Evolutionary conservation across 2,888 invertebrate genomes (phyloP).

Genomic region (Macrosoma leucophasiata): DNA sequence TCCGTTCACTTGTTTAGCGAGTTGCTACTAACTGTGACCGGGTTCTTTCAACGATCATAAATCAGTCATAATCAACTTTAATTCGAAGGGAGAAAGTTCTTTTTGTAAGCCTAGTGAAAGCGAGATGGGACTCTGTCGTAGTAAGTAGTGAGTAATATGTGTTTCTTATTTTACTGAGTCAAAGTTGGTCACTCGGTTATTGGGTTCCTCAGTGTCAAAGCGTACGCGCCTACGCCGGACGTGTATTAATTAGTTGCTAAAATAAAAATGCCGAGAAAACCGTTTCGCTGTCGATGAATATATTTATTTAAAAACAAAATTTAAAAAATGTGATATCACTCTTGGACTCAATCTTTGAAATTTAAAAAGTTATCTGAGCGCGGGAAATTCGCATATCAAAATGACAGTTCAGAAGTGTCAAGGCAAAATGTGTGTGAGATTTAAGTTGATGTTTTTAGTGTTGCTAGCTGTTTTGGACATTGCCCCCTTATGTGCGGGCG

Average conservation of each 20-base stretch:
- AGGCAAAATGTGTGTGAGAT: constrained; percentile 55
- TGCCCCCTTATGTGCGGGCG: constrained; percentile 45
- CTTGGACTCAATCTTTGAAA: constrained; percentile 27
- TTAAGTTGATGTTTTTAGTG: constrained; percentile 52
- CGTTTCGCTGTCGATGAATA: constrained; percentile 43
- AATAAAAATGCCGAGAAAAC: constrained; percentile 52
- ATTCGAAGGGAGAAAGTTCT: constrained; percentile 16
- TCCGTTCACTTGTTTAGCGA: constrained; percentile 75
- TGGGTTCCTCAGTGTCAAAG: constrained; percentile 52
- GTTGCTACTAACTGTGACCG: constrained; percentile 42
- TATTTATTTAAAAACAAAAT: too few relatives aligned
- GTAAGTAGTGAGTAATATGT: constrained; percentile 55
- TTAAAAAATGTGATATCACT: constrained; percentile 44
- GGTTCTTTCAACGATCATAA: constrained; percentile 34
- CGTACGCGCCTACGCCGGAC: too few relatives aligned
- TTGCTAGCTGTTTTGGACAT: constrained; percentile 52
- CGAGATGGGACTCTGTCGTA: constrained; percentile 39
- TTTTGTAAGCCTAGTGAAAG: constrained; percentile 31
- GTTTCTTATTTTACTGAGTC: constrained; percentile 71
- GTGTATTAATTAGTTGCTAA: constrained; percentile 29
- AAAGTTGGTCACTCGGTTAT: constrained; percentile 74
- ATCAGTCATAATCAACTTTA: constrained; percentile 9
- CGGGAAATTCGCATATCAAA: constrained; percentile 50
- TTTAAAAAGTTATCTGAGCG: constrained; percentile 34
- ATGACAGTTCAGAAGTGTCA: constrained; percentile 65